These are phyloP conservation scores for Notocelia uddmanniana DNA, from an alignment of 2,888 invertebrate genomes.

Conservation along the genomic window DNA sequence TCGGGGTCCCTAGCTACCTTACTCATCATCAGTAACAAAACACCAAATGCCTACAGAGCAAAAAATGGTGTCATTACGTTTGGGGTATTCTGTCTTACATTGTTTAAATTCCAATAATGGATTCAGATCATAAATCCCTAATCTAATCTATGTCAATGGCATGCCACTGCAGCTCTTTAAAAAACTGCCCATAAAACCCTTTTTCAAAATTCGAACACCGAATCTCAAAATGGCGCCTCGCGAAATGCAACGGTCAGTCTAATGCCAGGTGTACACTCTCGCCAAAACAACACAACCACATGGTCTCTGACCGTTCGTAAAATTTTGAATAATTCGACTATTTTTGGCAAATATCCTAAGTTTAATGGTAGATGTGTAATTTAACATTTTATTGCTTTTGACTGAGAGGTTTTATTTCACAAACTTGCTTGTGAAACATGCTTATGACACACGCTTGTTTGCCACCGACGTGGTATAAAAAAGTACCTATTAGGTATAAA, in stretches of 20 bases:
- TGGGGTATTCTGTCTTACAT: not conserved
- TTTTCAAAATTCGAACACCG: constrained; percentile 31
- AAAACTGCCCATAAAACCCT: constrained; percentile 23
- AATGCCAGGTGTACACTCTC: constrained; percentile 25
- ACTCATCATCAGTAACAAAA: too few relatives aligned
- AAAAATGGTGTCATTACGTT: too few relatives aligned
- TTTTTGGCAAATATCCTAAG: not conserved
- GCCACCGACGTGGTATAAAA: too few relatives aligned
- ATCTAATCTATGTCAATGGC: constrained; percentile 34
- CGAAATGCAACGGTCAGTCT: constrained; percentile 22
- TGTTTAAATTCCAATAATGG: constrained; percentile 3
- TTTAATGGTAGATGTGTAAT: too few relatives aligned
- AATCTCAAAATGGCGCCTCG: constrained; percentile 38
- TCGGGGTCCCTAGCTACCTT: too few relatives aligned
- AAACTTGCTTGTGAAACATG: too few relatives aligned
- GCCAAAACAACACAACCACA: not conserved
- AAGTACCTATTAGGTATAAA: too few relatives aligned
- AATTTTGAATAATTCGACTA: not conserved
- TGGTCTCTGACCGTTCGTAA: not conserved
- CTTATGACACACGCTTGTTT: too few relatives aligned
- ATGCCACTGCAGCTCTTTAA: constrained; percentile 20
- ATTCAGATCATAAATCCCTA: constrained; percentile 21
- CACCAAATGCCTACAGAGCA: too few relatives aligned
- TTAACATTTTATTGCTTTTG: too few relatives aligned
- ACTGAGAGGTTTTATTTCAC: too few relatives aligned